Evolutionary conservation across 1,140 invertebrate genomes (phyloP).

Genomic region (Lutraria rhynchaena): DNA sequence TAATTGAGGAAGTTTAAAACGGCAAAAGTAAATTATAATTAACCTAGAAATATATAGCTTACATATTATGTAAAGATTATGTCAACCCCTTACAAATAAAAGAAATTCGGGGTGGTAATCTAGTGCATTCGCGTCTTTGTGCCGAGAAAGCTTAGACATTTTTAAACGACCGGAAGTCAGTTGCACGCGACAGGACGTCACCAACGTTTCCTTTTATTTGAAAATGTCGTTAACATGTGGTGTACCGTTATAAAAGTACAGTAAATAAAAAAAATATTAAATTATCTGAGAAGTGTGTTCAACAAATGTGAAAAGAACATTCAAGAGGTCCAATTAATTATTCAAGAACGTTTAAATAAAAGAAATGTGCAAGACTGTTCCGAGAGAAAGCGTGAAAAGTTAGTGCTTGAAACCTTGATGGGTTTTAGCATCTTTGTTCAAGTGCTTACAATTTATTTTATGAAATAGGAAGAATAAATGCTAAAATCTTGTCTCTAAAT

Average conservation of each 20-base stretch:
- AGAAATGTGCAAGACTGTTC: slow-evolving; percentile 41
- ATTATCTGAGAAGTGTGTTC: slow-evolving; percentile 42
- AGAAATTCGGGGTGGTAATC: too few species aligned
- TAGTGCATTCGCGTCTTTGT: too few species aligned
- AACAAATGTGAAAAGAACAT: slow-evolving; percentile 30
- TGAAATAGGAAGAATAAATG: slow-evolving; percentile 51
- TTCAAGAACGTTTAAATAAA: slow-evolving; percentile 50
- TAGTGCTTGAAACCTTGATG: slow-evolving; percentile 13
- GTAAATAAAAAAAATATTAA: slow-evolving; percentile 42
- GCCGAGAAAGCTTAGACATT: too few species aligned
- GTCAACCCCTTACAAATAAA: too few species aligned
- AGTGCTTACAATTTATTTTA: slow-evolving; percentile 52
- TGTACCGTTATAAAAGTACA: slow-evolving; percentile 26
- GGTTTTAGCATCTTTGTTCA: slow-evolving; percentile 39
- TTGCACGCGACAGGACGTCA: slow-evolving; percentile 27
- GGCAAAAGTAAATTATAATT: too few species aligned
- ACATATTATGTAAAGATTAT: too few species aligned
- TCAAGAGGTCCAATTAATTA: slow-evolving; percentile 45
- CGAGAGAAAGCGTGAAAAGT: not conserved
- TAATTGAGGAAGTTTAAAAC: too few species aligned
- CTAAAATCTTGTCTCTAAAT: slow-evolving; percentile 28
- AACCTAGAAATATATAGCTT: too few species aligned
- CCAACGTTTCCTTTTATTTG: slow-evolving; percentile 24
- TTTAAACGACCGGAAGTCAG: slow-evolving; percentile 21
- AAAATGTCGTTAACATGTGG: slow-evolving; percentile 32